Evolutionary conservation across 1,140 invertebrate genomes (phyloP), one percentile per base, ranked within the genome.

Genomic region (Drosophila tani): DNA sequence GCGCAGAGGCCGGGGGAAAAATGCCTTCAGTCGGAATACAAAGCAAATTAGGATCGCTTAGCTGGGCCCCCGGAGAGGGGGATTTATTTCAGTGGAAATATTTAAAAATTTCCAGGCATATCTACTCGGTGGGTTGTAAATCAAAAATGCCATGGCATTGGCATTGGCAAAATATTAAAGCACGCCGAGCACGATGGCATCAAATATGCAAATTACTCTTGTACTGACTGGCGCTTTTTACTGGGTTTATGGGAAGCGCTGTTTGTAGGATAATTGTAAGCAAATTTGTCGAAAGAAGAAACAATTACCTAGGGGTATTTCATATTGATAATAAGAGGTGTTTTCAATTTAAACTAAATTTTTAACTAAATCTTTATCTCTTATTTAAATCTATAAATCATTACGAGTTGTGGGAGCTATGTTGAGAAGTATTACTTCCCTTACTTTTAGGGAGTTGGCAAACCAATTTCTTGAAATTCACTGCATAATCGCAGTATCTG

Each of bases 81-180:
- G 27, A 66, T 60, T 79, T 67, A 75, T 66, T 73, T 68, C 50
- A 68, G 63, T 64, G 81, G 47, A 85, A 85, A 78, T 73, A 79
- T 82, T 87, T 66, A 45, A 66, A 85, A 82, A 86, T 78, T 45
- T 68, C 46, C 40, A 64, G 35, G 65, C 40, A 82, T 57, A 83
- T 79, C 75, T 40, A 60, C 49, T 51, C 29, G 51, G 15, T 70
- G 63, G 51, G 67, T 56, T 77, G 80, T 87, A 87, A 86, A 86
- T 86, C 83, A 86, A 86, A 57, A 86, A 82, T 87, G 80, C 82
- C 79, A 76, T 41, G 46, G 66, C 75, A 79, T 82, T 75, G 62
- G 45, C 47, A 56, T 82, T 75, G 62, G 40, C 47, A 56, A 87
- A 76, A 88, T 69, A 83, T 87, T 77, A 78, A 70, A 65, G 64